Evolutionary conservation across 1,140 invertebrate species (phyloP).

Genomic region (Hyposmocoma kahamanoa): DNA sequence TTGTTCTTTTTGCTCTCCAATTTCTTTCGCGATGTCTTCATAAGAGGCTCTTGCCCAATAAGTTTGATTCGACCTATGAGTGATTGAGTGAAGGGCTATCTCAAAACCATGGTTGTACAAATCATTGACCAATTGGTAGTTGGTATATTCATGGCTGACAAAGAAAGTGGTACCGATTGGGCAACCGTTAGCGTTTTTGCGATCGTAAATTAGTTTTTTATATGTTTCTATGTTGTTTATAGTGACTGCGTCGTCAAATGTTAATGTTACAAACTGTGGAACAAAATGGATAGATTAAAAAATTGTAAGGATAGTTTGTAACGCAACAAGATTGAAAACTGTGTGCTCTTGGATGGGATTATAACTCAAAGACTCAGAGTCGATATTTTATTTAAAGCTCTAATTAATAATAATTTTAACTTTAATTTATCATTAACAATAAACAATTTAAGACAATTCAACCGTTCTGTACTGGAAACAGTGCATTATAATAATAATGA

Average conservation of each 20-base stretch:
- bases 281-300: not conserved
- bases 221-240: conserved; percentile 79
- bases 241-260: conserved; percentile 82
- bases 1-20: conserved; percentile 73
- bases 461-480: too few relatives aligned
- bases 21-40: conserved; percentile 72
- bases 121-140: conserved; percentile 78
- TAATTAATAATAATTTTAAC: too few relatives aligned
- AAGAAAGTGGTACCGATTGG: conserved; percentile 79
- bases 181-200: conserved; percentile 78
- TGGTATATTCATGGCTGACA: conserved; percentile 80
- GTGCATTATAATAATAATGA: too few relatives aligned
- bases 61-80: conserved; percentile 60
- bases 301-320: not conserved
- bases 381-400: too few relatives aligned
- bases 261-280: conserved; percentile 77
- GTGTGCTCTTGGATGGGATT: too few relatives aligned
- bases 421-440: too few relatives aligned
- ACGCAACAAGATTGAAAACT: not conserved
- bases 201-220: conserved; percentile 73
- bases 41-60: conserved; percentile 71
- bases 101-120: conserved; percentile 79
- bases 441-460: too few relatives aligned
- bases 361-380: too few relatives aligned
- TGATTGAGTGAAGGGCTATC: conserved; percentile 80